A percentile compares a stretch with the other conserved stretches of the same genome.
phyloP scores from a whole-genome alignment of 2,888 invertebrate genomes.

The Apamea crenata region DNA sequence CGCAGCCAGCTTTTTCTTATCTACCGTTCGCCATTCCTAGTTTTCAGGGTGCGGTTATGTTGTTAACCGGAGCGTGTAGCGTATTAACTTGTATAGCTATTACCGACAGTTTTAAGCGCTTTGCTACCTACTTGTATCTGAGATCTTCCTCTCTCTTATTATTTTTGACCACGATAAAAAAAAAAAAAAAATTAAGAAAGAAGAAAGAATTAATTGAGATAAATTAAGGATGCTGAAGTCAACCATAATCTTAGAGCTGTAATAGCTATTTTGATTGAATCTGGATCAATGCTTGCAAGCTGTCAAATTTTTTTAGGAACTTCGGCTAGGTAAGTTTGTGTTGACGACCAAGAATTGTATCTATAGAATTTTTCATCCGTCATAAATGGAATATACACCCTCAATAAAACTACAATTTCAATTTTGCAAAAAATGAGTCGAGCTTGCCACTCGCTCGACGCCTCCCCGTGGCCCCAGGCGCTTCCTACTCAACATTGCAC shows the following conservation, averaged over 20 bases:
- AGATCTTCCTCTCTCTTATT: not conserved
- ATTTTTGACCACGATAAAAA: not conserved
- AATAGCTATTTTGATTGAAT: too few species aligned
- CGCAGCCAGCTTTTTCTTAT: conserved; percentile 79
- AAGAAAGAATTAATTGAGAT: too few species aligned
- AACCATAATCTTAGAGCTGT: not conserved
- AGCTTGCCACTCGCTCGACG: conserved; percentile 53
- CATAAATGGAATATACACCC: not conserved
- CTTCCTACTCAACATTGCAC: conserved; percentile 66
- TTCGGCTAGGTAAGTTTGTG: not conserved
- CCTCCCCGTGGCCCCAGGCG: conserved; percentile 39
- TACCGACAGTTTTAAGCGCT: conserved; percentile 1
- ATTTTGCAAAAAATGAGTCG: not conserved
- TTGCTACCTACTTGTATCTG: not conserved
- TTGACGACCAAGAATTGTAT: too few species aligned
- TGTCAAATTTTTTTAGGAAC: too few species aligned
- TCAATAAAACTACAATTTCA: not conserved
- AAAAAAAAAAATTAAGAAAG: too few species aligned
- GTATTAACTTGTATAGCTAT: conserved; percentile 9
- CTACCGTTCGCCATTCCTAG: conserved; percentile 75
- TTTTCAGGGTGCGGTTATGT: conserved; percentile 62
- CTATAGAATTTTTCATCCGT: not conserved
- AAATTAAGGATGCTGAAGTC: not conserved
- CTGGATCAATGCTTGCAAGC: too few species aligned
- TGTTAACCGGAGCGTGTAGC: conserved; percentile 58